Evolutionary conservation across 1,140 invertebrate genomes (phyloP), one percentile per base, ranked within the genome.

Genomic region (Trachymyrmex cornetzi): DNA sequence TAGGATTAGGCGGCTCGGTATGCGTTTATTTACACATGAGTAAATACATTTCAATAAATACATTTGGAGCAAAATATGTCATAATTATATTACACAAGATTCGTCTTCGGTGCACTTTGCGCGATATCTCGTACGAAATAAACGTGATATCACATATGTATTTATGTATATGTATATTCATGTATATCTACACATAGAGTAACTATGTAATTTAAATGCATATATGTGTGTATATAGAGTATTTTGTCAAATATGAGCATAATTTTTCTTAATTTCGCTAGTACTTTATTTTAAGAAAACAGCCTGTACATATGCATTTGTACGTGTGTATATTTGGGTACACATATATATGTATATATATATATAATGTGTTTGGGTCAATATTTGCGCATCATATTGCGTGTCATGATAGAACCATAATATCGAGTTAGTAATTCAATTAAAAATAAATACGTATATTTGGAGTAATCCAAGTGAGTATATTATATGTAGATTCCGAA

Each of bases 31-130:
- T 91, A 90, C 72, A 90, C 48, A 81, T 30, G 64, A 89, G 85
- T 90, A 90, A 87, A 89, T 90, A 89, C 80, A 90, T 77, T 69
- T 66, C 63, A 88, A 90, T 90, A 90, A 88, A 90, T 90, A 90
- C 71, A 90, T 30, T 63, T 7, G 24, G 12, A 88, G 85, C 34
- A 85, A 85, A 85, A 12, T 27, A 48, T 27, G 2, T 75, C 84
- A 74, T 53, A 79, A 44, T 77, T 85, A 77, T 80, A 74, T 67
- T 30, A 59, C 66, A 80, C 57, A 86, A 12, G 55, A 64, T 77
- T 38, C 30, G 3, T 66, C 0, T 77, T 12, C 48, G n/a, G 19
- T 34, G 24, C 34, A 50, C 0, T 61, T 63, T 30, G 22, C 11
- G n/a, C 7, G 19, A 80, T 34, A 66, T 11, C 24, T 48, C 12